Evolutionary conservation across 2,113 vertebrate genomes (phyloP).

Genomic region (Mugil cephalus): DNA sequence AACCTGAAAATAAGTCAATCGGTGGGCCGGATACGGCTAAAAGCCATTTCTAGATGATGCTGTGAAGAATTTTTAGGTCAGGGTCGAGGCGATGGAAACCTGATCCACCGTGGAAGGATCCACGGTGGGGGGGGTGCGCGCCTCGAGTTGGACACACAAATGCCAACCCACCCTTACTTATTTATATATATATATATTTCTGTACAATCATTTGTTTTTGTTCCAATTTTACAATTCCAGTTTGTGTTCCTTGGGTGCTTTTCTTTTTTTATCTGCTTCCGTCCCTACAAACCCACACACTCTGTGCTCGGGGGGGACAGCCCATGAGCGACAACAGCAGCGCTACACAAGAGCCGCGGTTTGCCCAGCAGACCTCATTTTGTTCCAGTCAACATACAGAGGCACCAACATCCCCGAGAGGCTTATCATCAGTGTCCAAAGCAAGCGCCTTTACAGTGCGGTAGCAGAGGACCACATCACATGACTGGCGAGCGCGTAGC

Average conservation of each 20-base stretch:
- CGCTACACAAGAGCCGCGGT: conserved; percentile 16
- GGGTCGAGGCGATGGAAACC: conserved; percentile 7
- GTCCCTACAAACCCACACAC: neutral
- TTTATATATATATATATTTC: too few species aligned
- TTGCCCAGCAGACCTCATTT: conserved; percentile 42
- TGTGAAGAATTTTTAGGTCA: conserved; percentile 6
- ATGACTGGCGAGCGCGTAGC: conserved; percentile 11
- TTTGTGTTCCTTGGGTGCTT: neutral
- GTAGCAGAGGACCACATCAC: conserved; percentile 17
- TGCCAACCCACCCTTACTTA: too few species aligned
- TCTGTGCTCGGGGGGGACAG: conserved; percentile 11
- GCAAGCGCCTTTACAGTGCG: conserved; percentile 7
- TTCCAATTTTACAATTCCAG: too few species aligned
- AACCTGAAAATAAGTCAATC: conserved; percentile 56
- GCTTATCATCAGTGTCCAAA: conserved; percentile 43
- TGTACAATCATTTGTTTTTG: too few species aligned
- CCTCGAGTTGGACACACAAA: neutral
- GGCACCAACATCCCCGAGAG: conserved; percentile 30
- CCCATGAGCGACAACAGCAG: conserved; percentile 23
- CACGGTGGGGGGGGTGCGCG: too few species aligned
- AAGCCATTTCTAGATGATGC: conserved; percentile 59
- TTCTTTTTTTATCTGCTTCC: neutral
- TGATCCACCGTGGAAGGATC: conserved; percentile 8
- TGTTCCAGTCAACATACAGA: conserved; percentile 13
- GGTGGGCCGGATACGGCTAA: conserved; percentile 51